Conservation (phyloP, 2,113 vertebrate genomes). For the Aldabrachelys gigantea region DNA sequence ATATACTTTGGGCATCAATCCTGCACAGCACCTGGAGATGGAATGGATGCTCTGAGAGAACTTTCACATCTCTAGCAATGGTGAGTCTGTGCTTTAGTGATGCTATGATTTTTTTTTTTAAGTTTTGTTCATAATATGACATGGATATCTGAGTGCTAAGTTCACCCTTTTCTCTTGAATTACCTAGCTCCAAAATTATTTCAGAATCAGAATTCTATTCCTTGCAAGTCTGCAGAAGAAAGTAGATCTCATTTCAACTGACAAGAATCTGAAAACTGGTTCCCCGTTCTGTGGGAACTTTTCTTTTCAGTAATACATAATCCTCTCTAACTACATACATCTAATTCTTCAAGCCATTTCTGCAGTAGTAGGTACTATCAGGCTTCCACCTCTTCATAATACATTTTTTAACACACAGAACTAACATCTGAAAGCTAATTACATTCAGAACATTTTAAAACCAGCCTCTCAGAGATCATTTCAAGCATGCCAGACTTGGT, state of each 20-base stretch:
- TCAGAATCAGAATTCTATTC: slow-evolving; percentile 23
- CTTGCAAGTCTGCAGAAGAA: not conserved
- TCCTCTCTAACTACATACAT: slow-evolving; percentile 62
- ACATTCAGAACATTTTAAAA: not conserved
- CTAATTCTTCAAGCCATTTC: slow-evolving; percentile 52
- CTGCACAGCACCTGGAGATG: slow-evolving; percentile 35
- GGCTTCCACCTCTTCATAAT: slow-evolving; percentile 46
- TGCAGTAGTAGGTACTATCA: slow-evolving; percentile 50
- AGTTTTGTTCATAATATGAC: slow-evolving; percentile 28
- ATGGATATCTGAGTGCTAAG: not conserved
- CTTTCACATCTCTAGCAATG: not conserved
- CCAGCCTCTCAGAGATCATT: slow-evolving; percentile 20
- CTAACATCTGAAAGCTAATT: slow-evolving; percentile 46
- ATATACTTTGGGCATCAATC: not conserved
- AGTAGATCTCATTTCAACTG: slow-evolving; percentile 57
- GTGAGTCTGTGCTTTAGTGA: not conserved
- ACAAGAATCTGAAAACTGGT: slow-evolving; percentile 69
- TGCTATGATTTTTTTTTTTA: not conserved
- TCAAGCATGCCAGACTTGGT: slow-evolving; percentile 21
- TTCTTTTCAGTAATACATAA: slow-evolving; percentile 62
- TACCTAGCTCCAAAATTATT: not conserved
- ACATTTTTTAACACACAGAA: slow-evolving; percentile 55
- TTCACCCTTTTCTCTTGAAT: slow-evolving; percentile 28
- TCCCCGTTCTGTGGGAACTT: slow-evolving; percentile 49
- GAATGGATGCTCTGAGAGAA: slow-evolving; percentile 6